These are phyloP conservation scores for Tetragnatha versicolor DNA, from an alignment of 1,140 invertebrate species.

Conservation along the genomic window DNA sequence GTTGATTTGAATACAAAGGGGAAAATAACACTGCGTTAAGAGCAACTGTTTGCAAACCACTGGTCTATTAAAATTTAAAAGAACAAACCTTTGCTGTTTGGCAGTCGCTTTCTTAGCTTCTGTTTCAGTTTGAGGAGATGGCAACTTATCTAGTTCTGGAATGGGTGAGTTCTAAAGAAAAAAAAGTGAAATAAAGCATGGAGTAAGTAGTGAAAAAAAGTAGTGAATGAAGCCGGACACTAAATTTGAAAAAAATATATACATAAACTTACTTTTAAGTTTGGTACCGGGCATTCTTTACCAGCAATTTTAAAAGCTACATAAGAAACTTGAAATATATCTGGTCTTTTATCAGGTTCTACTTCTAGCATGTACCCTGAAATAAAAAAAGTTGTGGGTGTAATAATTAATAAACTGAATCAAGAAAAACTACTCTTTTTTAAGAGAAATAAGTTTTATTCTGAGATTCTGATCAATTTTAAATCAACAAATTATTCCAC, in stretches of 20 bases:
- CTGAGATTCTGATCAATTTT: no score
- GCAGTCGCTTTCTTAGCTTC: slow-evolving; percentile 63
- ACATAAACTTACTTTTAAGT: slow-evolving; percentile 75
- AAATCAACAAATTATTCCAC: no score
- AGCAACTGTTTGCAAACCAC: background rate
- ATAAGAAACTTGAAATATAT: slow-evolving; percentile 87
- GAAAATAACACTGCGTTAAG: background rate
- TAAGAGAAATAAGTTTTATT: no score
- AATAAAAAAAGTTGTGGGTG: slow-evolving; percentile 59
- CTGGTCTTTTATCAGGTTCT: slow-evolving; percentile 81
- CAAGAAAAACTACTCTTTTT: no score
- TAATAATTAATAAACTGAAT: no score
- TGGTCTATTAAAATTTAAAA: background rate
- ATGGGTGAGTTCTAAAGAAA: slow-evolving; percentile 71
- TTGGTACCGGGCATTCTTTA: slow-evolving; percentile 81
- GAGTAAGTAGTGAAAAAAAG: no score
- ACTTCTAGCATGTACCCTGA: slow-evolving; percentile 84
- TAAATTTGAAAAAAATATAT: background rate
- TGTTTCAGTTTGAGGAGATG: slow-evolving; percentile 72
- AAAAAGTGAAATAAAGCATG: background rate
- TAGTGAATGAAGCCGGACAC: background rate
- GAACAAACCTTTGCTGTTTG: slow-evolving; percentile 37
- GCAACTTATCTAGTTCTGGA: slow-evolving; percentile 73
- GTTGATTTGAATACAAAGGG: no score
- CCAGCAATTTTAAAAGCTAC: slow-evolving; percentile 78